A percentile compares a stretch with the other conserved stretches of the same genome.
Evolutionary conservation across 2,888 invertebrate genomes (phyloP).

Genomic region (Drosophila affinis): DNA sequence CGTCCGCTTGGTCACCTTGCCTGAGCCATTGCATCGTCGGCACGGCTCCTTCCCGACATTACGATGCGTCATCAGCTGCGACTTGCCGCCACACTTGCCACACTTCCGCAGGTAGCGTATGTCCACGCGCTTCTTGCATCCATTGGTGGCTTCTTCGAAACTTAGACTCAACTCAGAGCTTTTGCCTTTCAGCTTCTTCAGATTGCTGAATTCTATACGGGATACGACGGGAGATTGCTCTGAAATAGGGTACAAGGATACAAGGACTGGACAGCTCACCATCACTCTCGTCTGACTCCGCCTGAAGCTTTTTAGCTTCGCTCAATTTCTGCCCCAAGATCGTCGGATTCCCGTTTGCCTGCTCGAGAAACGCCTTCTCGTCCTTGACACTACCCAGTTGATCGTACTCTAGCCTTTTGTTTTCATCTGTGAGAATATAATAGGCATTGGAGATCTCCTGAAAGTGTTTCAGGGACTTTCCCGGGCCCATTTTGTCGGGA

Average conservation of each 20-base stretch:
- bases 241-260: no score
- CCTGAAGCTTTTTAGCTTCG: constrained; percentile 29
- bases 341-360: constrained; percentile 64
- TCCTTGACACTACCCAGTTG: constrained; percentile 71
- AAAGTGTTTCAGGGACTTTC: constrained; percentile 76
- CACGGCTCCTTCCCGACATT: constrained; percentile 74
- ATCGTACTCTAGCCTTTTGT: constrained; percentile 88
- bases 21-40: constrained; percentile 81
- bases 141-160: constrained; percentile 79
- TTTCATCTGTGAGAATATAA: constrained; percentile 93
- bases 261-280: constrained; percentile 44
- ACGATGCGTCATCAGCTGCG: constrained; percentile 64
- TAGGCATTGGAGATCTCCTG: constrained; percentile 99
- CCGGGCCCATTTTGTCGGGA: constrained; percentile 76
- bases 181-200: constrained; percentile 34
- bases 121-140: constrained; percentile 76
- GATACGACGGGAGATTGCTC: not conserved
- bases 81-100: constrained; percentile 77
- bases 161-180: constrained; percentile 65
- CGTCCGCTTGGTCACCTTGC: constrained; percentile 70
- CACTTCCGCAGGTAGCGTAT: constrained; percentile 75
- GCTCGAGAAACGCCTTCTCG: constrained; percentile 70
- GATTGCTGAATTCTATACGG: constrained; percentile 58
- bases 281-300: constrained; percentile 28
- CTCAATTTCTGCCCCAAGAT: constrained; percentile 40